A percentile compares a stretch with the other conserved stretches of the same genome.
These are phyloP conservation scores for Ennomos fuscantarius DNA, from an alignment of 2,888 invertebrate species.

Conservation along the genomic window DNA sequence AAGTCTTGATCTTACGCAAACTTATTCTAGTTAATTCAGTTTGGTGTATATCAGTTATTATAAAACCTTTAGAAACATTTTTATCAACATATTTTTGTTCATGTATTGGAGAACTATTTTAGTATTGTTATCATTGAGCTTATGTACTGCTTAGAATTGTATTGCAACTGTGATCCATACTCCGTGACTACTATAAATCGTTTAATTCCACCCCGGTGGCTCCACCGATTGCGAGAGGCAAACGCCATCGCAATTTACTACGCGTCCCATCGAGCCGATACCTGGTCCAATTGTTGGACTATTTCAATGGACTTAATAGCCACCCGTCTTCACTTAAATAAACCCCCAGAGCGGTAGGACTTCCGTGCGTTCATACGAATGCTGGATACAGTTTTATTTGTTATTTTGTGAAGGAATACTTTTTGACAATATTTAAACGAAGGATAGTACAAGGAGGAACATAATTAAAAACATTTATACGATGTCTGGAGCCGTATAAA, in stretches of 20 bases:
- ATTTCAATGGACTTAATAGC: conserved; percentile 56
- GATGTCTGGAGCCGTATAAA: no score
- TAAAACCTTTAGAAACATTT: no score
- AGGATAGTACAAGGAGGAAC: no score
- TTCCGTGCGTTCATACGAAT: neutral
- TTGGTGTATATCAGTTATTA: no score
- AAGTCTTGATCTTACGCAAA: no score
- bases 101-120: no score
- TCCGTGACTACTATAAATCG: conserved; percentile 80
- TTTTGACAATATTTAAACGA: no score
- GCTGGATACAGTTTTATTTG: neutral
- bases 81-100: no score
- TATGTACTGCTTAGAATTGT: conserved; percentile 33
- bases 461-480: no score
- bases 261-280: conserved; percentile 52
- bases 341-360: conserved; percentile 28
- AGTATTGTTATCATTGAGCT: no score
- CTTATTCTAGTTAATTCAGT: no score
- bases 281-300: conserved; percentile 57
- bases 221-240: conserved; percentile 74
- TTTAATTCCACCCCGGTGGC: conserved; percentile 79
- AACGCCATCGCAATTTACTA: conserved; percentile 73
- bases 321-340: conserved; percentile 42
- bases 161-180: conserved; percentile 58
- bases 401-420: neutral